Evolutionary conservation across 2,797 vertebrate species (phyloP), one percentile per base, ranked within the genome.

Genomic region (Vireo griseus): DNA sequence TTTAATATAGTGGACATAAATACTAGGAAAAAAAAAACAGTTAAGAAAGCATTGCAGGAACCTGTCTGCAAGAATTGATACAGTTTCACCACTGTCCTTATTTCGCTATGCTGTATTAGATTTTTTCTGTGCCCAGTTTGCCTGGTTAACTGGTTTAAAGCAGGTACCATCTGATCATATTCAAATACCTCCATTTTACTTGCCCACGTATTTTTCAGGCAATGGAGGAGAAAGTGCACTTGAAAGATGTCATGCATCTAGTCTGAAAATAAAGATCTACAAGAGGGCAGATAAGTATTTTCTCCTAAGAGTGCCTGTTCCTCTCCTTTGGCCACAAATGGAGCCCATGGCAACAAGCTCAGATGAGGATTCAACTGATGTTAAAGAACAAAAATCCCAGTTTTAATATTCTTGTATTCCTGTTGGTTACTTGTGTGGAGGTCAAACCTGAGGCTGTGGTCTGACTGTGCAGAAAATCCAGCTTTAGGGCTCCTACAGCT

Each of bases 391-490:
- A 67, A 85, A 82, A 52, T 59, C 18, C 8, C 19, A 21, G 8
- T 59, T 87, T 73, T 79, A 16, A 29, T 82, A 50, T 63, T 61
- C 40, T 12, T 44, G 1, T 73, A 14, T 86, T 88, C 47, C 44
- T 76, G 12, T 71, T 82, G 78, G 42, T 75, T 82, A 33, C 50
- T 89, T 79, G 25, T 71, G 67, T 37, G 69, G 62, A 86, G 54
- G 66, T 90, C 86, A 90, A 71, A 90, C 71, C n/a, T 19, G 48
- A 86, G 50, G 67, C 67, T 73, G 37, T 77, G 55, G 61, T 87
- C 91, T 89, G 80, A 79, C 84, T 86, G 44, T 52, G 26, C 37
- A 71, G 74, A 88, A 93, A 94, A 93, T 51, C 58, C 90, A 88
- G 83, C 51, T 88, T 92, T 81, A 84, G 69, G 76, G 31, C 52